Evolutionary conservation across 1,140 invertebrate genomes (phyloP).

Genomic region (Ooceraea biroi): DNA sequence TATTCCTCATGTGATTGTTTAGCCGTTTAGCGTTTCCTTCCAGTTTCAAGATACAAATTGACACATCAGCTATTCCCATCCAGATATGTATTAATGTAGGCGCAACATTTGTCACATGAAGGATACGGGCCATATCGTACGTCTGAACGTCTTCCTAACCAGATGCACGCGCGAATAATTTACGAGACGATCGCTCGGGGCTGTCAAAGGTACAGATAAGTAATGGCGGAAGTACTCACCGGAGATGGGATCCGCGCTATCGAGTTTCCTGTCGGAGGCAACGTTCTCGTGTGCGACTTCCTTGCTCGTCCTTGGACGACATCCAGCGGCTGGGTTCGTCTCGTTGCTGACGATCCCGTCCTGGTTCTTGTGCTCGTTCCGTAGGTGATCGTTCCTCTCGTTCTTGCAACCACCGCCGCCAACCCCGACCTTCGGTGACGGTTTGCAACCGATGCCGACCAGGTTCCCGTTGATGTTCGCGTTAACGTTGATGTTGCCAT

Average conservation of each 20-base stretch:
- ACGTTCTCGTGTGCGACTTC: conserved; percentile 78
- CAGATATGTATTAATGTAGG: conserved; percentile 16
- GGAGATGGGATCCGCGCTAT: conserved; percentile 79
- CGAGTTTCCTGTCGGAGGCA: conserved; percentile 79
- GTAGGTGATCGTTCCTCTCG: conserved; percentile 72
- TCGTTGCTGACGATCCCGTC: conserved; percentile 71
- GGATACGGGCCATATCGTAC: background rate
- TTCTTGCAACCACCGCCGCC: conserved; percentile 70
- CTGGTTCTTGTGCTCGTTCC: conserved; percentile 73
- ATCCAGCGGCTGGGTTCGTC: conserved; percentile 70
- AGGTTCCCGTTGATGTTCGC: conserved; percentile 76
- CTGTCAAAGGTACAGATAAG: conserved; percentile 72
- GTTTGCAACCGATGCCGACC: conserved; percentile 72
- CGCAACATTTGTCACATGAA: conserved; percentile 1
- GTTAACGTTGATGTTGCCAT: conserved; percentile 78
- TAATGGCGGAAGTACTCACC: conserved; percentile 79
- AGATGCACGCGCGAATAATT: conserved; percentile 71
- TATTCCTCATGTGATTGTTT: background rate
- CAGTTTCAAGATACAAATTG: background rate
- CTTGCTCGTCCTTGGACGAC: conserved; percentile 79
- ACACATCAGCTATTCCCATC: background rate
- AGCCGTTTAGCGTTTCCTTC: conserved; percentile 3
- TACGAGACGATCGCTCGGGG: conserved; percentile 59
- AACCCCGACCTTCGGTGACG: conserved; percentile 71
- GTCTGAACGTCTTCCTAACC: background rate